Base-by-base conservation (phyloP, 2,113 vertebrate genomes). In the Cynoglossus semilaevis region DNA sequence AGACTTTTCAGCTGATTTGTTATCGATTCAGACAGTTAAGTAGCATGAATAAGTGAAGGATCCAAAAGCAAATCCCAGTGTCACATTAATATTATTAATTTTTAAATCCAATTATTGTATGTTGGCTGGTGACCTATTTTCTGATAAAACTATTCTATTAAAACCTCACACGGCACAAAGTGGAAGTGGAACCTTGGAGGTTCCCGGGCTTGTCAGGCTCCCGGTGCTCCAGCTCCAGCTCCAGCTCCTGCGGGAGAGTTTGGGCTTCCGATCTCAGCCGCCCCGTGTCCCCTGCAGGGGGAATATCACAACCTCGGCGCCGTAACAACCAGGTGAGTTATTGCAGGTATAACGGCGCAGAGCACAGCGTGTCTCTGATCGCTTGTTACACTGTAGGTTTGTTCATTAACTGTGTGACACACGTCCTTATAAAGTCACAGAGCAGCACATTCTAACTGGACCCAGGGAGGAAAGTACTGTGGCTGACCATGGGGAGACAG, bases 71-170 rank as follows among this genome's bases (percentile, higher is more conserved):
- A 87, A 80, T 76, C 85, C 80, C 75, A 9, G 16, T 45, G 64
- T 74, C 75, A 79, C 85, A 90, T 90, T 90, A 87, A 89, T 88
- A 79, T 60, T 79, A 80, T 88, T 74, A 88, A 90, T 90, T 87
- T 88, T 90, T 90, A 87, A 89, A 90, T 85, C 75, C 84, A 90
- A 89, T 90, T 88, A 90, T 87, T 81, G 68, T 68, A 80, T 63
- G 62, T 80, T 61, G 47, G 70, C 83, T 83, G 35, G 36, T 90
- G 88, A 90, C 90, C 88, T 68, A 91, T 86, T 89, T 88, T 73
- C 70, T 51, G 61, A 74, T 85, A 74, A 80, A 80, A 87, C 74
- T 65, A 76, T 68, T 67, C 80, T 50, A 81, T 86, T 75, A 85
- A 72, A 81, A 54, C 67, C 58, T 42, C 0, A 56, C 69, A 64